Evolutionary conservation across 2,797 vertebrate genomes (phyloP), one percentile per base, ranked within the genome.

Genomic region (Leucoraja ocellata): DNA sequence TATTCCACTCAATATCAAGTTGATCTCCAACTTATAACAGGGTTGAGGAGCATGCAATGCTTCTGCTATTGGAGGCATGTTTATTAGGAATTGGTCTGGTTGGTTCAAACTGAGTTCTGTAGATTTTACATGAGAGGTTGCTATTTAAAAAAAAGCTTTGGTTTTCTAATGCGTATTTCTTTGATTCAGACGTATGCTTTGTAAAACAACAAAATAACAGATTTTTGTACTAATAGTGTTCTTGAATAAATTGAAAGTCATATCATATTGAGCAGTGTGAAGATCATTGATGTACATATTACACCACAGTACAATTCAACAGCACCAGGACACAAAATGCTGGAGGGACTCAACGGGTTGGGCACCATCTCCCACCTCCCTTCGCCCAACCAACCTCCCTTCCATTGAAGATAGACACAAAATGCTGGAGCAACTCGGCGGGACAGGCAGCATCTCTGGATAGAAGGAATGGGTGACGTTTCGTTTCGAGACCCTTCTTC

Each of bases 161-260:
- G 14, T 28, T 76, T 92, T 58, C 32, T 74, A 54, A 46, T 91
- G 46, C 14, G 4, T 73, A 73, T 28, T 25, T 73, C 16, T 71
- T 71, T 91, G 36, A 25, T 74, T 28, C 23, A 28, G 46, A 54
- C 10, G 10, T 90, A 39, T 36, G 25, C 25, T 39, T 46, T 92
- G 4, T 92, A 54, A 74, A 92, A 16, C 39, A 71, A 36, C 6
- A n/a, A 54, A 13, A 36, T 36, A 58, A 76, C 76, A 92, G 0
- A n/a, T 74, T 92, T 84, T 92, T 92, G 90, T 92, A 92, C 39
- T 54, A 92, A 92, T 91, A 73, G 90, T 92, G 68, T 73, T 92
- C 73, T 92, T 92, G 90, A 92, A 92, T 92, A 92, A 92, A 92
- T 73, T 23, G 18, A 92, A 76, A 28, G 28, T 84, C 81, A 84